Evolutionary conservation across 2,888 invertebrate genomes (phyloP).

Genomic region (Netelia inedita): DNA sequence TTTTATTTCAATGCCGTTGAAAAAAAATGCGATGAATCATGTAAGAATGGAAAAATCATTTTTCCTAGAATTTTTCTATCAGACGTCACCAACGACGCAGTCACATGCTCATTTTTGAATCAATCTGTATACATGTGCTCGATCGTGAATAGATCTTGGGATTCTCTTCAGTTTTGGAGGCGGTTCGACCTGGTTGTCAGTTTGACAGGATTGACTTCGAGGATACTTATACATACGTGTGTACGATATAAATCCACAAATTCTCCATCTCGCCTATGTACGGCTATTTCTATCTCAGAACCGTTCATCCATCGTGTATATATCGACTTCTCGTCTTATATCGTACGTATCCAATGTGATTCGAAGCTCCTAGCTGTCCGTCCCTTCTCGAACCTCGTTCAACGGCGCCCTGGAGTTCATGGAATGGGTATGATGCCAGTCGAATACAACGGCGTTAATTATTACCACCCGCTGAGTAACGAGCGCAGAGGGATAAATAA

Average conservation of each 20-base stretch:
- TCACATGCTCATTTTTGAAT: not conserved
- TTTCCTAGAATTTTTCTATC: not conserved
- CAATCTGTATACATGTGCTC: conserved; percentile 18
- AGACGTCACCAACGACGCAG: not conserved
- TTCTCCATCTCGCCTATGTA: conserved; percentile 41
- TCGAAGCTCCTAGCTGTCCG: conserved; percentile 67
- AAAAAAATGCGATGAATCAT: no score
- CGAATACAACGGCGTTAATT: conserved; percentile 72
- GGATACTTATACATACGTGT: conserved; percentile 41
- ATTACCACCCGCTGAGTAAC: conserved; percentile 71
- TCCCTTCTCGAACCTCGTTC: conserved; percentile 64
- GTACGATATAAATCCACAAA: conserved; percentile 20
- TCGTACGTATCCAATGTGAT: conserved; percentile 7
- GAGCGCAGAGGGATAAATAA: conserved; percentile 65
- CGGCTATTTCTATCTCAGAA: conserved; percentile 48
- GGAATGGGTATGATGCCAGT: conserved; percentile 29
- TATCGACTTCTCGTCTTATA: conserved; percentile 53
- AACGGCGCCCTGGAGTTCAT: conserved; percentile 19
- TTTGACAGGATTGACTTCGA: conserved; percentile 77
- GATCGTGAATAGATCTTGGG: conserved; percentile 48
- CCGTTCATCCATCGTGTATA: conserved; percentile 25
- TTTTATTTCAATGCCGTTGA: no score
- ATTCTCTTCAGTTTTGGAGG: conserved; percentile 69
- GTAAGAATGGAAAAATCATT: no score
- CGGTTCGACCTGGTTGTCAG: conserved; percentile 77